A percentile compares a stretch with the other conserved stretches of the same genome.
Conservation (phyloP, 1,140 invertebrate genomes). For the Bombus pyrosoma region DNA sequence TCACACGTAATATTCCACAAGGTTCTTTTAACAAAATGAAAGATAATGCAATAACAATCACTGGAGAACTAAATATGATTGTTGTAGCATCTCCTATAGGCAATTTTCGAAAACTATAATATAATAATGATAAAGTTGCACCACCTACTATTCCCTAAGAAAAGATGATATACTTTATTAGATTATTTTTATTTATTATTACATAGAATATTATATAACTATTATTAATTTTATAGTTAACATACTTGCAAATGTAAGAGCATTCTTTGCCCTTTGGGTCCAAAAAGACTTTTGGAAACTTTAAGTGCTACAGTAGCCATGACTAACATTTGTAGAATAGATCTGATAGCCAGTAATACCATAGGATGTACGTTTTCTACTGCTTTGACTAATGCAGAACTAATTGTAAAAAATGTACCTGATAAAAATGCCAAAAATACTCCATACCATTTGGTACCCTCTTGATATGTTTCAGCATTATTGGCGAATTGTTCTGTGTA, state of each 20-base stretch:
- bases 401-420: slow-evolving; percentile 82
- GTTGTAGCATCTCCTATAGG: slow-evolving; percentile 85
- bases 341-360: slow-evolving; percentile 80
- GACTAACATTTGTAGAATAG: slow-evolving; percentile 79
- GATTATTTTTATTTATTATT: slow-evolving; percentile 11
- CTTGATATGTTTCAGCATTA: slow-evolving; percentile 75
- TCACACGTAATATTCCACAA: slow-evolving; percentile 83
- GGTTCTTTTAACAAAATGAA: slow-evolving; percentile 84
- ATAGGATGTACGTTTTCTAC: slow-evolving; percentile 81
- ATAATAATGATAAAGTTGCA: slow-evolving; percentile 81
- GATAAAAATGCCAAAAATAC: slow-evolving; percentile 82
- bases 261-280: slow-evolving; percentile 78
- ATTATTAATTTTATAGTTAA: not conserved
- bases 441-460: slow-evolving; percentile 80
- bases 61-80: slow-evolving; percentile 85
- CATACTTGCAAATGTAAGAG: slow-evolving; percentile 81
- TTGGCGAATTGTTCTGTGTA: slow-evolving; percentile 78
- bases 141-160: slow-evolving; percentile 83
- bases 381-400: slow-evolving; percentile 81
- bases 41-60: slow-evolving; percentile 84
- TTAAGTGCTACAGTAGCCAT: slow-evolving; percentile 76
- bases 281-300: slow-evolving; percentile 75
- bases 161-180: slow-evolving; percentile 32
- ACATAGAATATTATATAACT: not conserved
- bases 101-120: slow-evolving; percentile 83